Conservation (phyloP, 2,888 invertebrate species). For the Drosophila flavopinicola region DNA sequence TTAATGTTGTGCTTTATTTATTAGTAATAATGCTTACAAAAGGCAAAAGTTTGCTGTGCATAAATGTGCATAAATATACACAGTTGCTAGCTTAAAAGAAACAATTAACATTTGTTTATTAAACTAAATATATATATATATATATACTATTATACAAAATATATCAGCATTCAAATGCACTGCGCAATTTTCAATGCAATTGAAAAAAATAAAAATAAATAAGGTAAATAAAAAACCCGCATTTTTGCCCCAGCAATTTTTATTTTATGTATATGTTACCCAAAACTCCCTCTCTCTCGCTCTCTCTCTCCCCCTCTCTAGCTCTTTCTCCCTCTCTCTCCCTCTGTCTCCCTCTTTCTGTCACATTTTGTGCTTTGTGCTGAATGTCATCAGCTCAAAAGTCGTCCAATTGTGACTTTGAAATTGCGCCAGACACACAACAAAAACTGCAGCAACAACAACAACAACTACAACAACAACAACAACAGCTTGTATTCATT, state of each 20-base stretch:
- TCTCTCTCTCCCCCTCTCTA: not conserved
- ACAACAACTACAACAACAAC: slow-evolving; percentile 32
- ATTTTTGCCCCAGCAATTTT: slow-evolving; percentile 55
- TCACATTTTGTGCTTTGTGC: slow-evolving; percentile 12
- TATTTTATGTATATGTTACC: slow-evolving; percentile 13
- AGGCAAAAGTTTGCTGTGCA: not conserved
- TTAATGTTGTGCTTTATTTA: slow-evolving; percentile 32
- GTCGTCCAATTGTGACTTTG: slow-evolving; percentile 66
- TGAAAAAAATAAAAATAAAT: not conserved
- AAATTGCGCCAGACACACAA: slow-evolving; percentile 59
- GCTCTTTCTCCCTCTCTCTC: not conserved
- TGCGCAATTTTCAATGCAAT: slow-evolving; percentile 36
- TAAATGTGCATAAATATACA: not conserved
- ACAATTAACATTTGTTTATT: not conserved
- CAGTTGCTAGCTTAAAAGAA: too few relatives aligned
- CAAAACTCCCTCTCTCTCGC: not conserved
- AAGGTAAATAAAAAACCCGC: slow-evolving; percentile 36
- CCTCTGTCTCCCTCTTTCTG: not conserved
- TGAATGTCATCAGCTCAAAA: slow-evolving; percentile 72
- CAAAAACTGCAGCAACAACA: slow-evolving; percentile 32
- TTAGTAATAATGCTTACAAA: slow-evolving; percentile 14
- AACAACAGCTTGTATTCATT: slow-evolving; percentile 33
- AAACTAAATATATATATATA: not conserved
- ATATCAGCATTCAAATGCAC: slow-evolving; percentile 16
- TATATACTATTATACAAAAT: not conserved